Percentiles rank a stretch among this genome's conserved stretches.
These are phyloP conservation scores for Malaclemys terrapin DNA, from an alignment of 2,113 vertebrate genomes.

Conservation along the genomic window DNA sequence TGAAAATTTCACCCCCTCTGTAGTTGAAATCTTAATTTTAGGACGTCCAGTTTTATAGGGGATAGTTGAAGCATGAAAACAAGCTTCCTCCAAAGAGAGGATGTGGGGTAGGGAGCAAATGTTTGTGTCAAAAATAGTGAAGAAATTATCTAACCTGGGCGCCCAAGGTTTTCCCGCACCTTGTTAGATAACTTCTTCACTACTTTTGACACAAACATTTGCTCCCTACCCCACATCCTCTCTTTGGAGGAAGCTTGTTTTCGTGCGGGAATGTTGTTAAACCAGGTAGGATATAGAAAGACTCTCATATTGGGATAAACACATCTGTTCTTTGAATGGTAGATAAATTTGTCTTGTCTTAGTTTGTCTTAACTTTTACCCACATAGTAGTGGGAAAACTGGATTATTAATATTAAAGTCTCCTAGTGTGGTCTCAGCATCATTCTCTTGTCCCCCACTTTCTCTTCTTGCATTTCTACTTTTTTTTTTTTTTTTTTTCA, in stretches of 20 bases:
- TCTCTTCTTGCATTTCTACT: not conserved
- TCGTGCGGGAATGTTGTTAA: not conserved
- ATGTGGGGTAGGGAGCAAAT: not conserved
- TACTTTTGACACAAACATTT: no score
- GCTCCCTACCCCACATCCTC: no score
- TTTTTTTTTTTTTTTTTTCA: not conserved
- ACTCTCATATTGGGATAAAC: not conserved
- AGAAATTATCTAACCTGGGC: not conserved
- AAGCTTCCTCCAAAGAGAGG: not conserved
- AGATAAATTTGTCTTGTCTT: not conserved
- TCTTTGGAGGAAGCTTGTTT: no score
- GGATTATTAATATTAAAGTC: not conserved
- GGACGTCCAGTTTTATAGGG: not conserved
- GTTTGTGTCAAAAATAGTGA: not conserved
- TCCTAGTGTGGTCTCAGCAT: not conserved
- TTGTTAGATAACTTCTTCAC: no score
- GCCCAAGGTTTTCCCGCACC: no score
- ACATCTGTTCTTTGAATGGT: not conserved
- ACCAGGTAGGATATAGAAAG: not conserved
- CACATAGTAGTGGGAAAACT: not conserved
- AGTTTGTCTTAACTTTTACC: not conserved
- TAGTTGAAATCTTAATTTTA: fast-evolving
- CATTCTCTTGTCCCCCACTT: not conserved
- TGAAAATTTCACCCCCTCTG: not conserved
- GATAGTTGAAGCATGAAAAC: not conserved